phyloP scores from a whole-genome alignment of 1,140 invertebrate species.

The Drosophila murphyi region DNA sequence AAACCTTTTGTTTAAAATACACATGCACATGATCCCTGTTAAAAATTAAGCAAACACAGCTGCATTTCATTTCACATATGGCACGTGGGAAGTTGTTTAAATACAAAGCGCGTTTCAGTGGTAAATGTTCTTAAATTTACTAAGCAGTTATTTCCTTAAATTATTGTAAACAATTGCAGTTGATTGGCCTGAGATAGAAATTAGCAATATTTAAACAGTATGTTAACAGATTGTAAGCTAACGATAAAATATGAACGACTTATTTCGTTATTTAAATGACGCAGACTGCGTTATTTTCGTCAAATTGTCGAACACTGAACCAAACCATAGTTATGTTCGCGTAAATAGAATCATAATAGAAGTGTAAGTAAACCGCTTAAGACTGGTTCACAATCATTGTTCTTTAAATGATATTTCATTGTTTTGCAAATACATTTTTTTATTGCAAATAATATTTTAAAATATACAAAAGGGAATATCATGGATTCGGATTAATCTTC shows the following conservation, averaged over 20 bases:
- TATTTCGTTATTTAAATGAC: too few relatives aligned
- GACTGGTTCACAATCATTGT: too few relatives aligned
- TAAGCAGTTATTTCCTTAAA: not conserved
- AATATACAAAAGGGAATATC: too few relatives aligned
- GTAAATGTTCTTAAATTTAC: not conserved
- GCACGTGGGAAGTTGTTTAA: conserved; percentile 5
- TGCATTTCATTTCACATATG: not conserved
- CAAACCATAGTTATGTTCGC: too few relatives aligned
- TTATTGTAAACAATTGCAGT: not conserved
- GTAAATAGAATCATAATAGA: too few relatives aligned
- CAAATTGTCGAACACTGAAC: too few relatives aligned
- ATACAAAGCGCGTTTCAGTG: not conserved
- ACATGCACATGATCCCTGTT: not conserved
- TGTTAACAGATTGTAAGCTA: not conserved
- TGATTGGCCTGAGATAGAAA: not conserved
- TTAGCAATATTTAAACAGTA: not conserved
- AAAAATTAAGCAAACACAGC: not conserved
- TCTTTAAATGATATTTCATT: too few relatives aligned
- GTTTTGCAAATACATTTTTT: too few relatives aligned
- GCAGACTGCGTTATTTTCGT: too few relatives aligned
- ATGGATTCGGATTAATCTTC: not conserved
- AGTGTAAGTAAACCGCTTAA: too few relatives aligned
- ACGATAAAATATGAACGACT: too few relatives aligned
- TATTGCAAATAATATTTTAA: too few relatives aligned
- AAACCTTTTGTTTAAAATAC: not conserved